These are phyloP conservation scores for Merodon equestris DNA, from an alignment of 2,888 invertebrate genomes.

Conservation along the genomic window DNA sequence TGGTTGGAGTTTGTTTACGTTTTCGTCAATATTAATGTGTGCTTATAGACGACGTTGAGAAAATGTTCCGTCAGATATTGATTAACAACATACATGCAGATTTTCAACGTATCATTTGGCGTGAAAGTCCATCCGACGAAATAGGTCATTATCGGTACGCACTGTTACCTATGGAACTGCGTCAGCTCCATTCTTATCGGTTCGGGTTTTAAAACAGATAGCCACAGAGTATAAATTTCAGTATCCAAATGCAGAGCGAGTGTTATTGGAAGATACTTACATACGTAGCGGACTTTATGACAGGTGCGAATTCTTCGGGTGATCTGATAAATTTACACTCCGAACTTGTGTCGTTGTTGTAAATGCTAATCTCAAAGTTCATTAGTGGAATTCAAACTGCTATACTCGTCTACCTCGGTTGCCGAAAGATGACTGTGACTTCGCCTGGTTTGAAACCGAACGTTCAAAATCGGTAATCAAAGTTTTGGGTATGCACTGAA, in stretches of 20 bases:
- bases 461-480: no score
- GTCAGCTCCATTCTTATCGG: no score
- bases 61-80: conserved; percentile 42
- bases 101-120: no score
- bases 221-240: no score
- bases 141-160: no score
- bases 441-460: conserved; percentile 47
- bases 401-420: background rate
- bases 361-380: background rate
- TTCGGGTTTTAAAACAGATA: no score
- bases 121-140: no score
- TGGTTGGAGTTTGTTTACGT: no score
- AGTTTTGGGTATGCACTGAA: no score
- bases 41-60: conserved; percentile 33
- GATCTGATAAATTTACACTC: background rate
- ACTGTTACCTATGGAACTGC: no score
- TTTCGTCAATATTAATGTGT: no score
- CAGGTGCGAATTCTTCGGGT: background rate
- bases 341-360: background rate
- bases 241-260: background rate
- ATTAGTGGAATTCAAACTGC: background rate
- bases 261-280: background rate
- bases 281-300: background rate
- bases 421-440: background rate
- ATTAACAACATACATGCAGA: background rate